Evolutionary conservation across 1,140 invertebrate species (phyloP).

Genomic region (Orius laevigatus): DNA sequence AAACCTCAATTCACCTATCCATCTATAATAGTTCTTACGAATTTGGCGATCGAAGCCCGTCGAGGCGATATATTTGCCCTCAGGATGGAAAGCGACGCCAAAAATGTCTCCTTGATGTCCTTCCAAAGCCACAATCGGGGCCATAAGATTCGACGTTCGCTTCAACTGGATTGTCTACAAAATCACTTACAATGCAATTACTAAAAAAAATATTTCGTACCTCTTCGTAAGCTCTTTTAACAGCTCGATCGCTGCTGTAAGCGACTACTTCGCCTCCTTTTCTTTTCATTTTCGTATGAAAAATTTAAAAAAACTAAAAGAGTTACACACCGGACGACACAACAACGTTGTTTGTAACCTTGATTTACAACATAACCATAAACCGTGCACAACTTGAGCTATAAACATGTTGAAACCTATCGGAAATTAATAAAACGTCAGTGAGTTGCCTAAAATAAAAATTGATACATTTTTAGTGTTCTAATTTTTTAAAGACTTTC

Average conservation of each 20-base stretch:
- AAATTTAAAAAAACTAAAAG: background rate
- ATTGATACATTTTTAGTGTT: no score
- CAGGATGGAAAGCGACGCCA: conserved; percentile 84
- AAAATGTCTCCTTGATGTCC: conserved; percentile 97
- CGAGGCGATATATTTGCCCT: conserved; percentile 54
- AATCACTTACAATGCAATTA: background rate
- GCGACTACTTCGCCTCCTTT: conserved; percentile 13
- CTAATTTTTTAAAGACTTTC: no score
- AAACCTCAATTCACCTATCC: no score
- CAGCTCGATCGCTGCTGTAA: conserved; percentile 6
- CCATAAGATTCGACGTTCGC: conserved; percentile 72
- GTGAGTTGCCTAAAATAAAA: no score
- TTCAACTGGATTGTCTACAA: background rate
- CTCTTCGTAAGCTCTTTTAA: conserved; percentile 13
- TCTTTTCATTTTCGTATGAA: conserved; percentile 14
- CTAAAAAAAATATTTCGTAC: conserved; percentile 6
- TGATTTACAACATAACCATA: no score
- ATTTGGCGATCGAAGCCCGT: background rate
- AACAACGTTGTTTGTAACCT: no score
- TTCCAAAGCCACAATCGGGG: conserved; percentile 92
- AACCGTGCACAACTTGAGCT: no score
- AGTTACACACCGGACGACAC: no score
- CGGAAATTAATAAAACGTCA: no score
- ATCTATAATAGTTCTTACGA: no score
- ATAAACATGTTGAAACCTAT: no score